phyloP scores from a whole-genome alignment of 2,113 vertebrate species.

The Pituophis catenifer region DNA sequence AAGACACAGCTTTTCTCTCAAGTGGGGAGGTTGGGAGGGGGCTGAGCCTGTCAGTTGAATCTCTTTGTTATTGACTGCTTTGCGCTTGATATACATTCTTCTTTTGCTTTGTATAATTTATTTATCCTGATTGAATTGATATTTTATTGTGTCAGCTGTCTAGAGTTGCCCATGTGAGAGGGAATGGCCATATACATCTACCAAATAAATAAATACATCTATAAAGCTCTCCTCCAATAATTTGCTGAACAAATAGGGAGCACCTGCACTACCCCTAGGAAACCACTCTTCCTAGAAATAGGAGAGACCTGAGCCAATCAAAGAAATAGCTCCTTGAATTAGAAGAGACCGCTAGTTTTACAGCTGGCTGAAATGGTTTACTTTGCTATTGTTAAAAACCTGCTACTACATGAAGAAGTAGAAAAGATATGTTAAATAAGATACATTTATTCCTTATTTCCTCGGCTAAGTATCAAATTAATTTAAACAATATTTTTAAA shows the following conservation, averaged over 20 bases:
- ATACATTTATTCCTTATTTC: neutral
- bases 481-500: neutral
- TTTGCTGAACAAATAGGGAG: neutral
- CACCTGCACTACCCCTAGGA: neutral
- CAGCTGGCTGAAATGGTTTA: neutral
- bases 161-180: neutral
- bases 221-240: neutral
- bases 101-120: neutral
- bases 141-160: neutral
- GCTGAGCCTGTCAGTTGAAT: neutral
- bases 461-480: neutral
- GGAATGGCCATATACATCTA: neutral
- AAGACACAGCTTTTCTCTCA: neutral
- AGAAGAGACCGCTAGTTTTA: neutral
- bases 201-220: neutral
- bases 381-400: neutral
- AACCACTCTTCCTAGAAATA: neutral
- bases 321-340: neutral
- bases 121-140: neutral
- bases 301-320: neutral
- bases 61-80: neutral
- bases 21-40: neutral
- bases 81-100: neutral
- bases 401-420: neutral
- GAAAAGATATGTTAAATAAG: neutral